Conservation (phyloP, 2,113 vertebrate species). For the Tonatia bakeri region DNA sequence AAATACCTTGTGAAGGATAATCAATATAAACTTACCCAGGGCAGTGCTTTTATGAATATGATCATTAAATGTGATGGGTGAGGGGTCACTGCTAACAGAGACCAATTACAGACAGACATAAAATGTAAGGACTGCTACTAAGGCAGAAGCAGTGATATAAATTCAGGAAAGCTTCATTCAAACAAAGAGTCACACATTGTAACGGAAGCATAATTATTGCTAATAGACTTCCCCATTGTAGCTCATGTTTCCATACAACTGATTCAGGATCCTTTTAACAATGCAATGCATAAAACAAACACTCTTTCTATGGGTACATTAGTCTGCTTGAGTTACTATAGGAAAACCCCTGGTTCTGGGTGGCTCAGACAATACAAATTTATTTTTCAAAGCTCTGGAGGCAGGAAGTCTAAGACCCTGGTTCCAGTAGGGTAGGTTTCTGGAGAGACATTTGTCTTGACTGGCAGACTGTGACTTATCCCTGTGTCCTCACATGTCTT, state of each 20-base stretch:
- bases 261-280: neutral
- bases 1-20: neutral
- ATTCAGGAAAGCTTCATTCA: neutral
- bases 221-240: neutral
- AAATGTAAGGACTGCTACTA: constrained; percentile 19
- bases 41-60: neutral
- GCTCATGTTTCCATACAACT: neutral
- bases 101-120: neutral
- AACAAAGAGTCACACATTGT: neutral
- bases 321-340: neutral
- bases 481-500: neutral
- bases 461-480: neutral
- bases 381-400: neutral
- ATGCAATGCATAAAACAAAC: neutral
- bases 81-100: neutral
- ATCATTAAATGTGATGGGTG: neutral
- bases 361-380: neutral
- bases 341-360: neutral
- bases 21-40: constrained; percentile 30
- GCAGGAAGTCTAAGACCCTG: neutral
- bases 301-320: neutral
- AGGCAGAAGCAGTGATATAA: neutral
- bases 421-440: accelerated
- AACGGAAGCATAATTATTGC: neutral
- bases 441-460: neutral